These are phyloP conservation scores for Theretra japonica DNA, from an alignment of 2,888 invertebrate species.

Conservation along the genomic window DNA sequence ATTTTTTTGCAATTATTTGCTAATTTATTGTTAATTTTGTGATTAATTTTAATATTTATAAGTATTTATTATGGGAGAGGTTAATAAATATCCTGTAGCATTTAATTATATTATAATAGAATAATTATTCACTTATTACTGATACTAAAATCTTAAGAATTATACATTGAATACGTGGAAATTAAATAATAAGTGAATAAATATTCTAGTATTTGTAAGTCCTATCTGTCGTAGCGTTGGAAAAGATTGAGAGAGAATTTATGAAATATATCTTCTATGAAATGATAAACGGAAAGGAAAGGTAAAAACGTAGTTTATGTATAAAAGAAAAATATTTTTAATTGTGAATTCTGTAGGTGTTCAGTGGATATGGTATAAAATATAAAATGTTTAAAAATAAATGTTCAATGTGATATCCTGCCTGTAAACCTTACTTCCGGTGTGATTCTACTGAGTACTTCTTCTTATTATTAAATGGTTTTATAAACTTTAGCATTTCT, in stretches of 20 bases:
- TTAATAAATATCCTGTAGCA: constrained; percentile 10
- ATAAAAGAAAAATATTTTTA: constrained; percentile 20
- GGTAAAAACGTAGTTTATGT: constrained; percentile 14
- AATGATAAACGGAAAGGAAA: constrained; percentile 6
- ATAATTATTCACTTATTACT: constrained; percentile 5
- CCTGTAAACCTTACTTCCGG: constrained; percentile 77
- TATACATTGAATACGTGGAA: neutral
- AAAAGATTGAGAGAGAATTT: constrained; percentile 26
- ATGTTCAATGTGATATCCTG: constrained; percentile 84
- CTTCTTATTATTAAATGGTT: constrained; percentile 74
- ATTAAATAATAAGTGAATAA: constrained; percentile 20
- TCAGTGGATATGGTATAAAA: constrained; percentile 22
- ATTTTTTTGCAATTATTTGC: neutral
- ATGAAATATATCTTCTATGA: constrained; percentile 13
- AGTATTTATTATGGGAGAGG: constrained; percentile 5
- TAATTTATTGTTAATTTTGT: neutral
- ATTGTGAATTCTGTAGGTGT: constrained; percentile 30
- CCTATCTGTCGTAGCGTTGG: neutral
- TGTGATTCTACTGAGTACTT: constrained; percentile 73
- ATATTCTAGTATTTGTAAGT: neutral
- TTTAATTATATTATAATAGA: neutral
- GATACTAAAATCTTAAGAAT: neutral
- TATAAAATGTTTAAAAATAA: constrained; percentile 53
- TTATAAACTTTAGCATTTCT: constrained; percentile 54
- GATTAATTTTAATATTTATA: constrained; percentile 1